Base-by-base conservation (phyloP, 92 coral and sea anemone genomes). In the Zoanthus solanderi region DNA sequence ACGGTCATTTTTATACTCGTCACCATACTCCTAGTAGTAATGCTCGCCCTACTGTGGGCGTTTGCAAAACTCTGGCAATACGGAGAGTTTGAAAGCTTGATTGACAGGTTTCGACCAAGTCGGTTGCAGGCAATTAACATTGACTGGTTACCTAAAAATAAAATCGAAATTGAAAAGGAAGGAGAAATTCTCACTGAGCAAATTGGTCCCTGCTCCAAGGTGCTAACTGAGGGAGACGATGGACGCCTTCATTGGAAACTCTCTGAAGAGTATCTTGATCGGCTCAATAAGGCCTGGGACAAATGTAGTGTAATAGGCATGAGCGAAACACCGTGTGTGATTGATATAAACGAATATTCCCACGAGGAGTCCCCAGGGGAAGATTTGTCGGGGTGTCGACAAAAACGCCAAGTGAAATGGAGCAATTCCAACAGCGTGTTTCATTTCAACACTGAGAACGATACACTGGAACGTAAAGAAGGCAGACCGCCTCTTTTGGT, bases 361-460 rank as follows among this genome's bases (percentile, higher is more conserved):
- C 56, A 50, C 56, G 56, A 50, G 56, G 56, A 50, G 56, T 50
- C 56, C 56, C 56, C 56, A 50, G 56, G 47, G 14, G 31, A 71
- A 5, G 76, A 71, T 71, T 32, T 71, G 76, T 71, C 76, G 47
- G 76, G 47, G 76, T 1, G 76, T 71, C 76, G 47, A 31, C 44
- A 71, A 71, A 71, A 71, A 47, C 68, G 29, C 68, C 28, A 17
- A 17, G 68, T 79, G 84, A 79, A 61, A 79, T 79, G 84, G 84
- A 58, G 71, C 72, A 52, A 23, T 23, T 23, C 23, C 23, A 23
- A 23, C 23, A 23, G 23, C 23, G 23, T 23, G 23, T 23, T 23
- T 23, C 23, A 23, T 23, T 23, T 23, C 23, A 23, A 23, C 23
- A 23, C 23, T 23, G 23, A 23, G 23, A 79, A 78, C 65, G 72